A percentile compares a stretch with the other conserved stretches of the same genome.
phyloP scores from a whole-genome alignment of 2,113 vertebrate genomes.

The Perca flavescens region DNA sequence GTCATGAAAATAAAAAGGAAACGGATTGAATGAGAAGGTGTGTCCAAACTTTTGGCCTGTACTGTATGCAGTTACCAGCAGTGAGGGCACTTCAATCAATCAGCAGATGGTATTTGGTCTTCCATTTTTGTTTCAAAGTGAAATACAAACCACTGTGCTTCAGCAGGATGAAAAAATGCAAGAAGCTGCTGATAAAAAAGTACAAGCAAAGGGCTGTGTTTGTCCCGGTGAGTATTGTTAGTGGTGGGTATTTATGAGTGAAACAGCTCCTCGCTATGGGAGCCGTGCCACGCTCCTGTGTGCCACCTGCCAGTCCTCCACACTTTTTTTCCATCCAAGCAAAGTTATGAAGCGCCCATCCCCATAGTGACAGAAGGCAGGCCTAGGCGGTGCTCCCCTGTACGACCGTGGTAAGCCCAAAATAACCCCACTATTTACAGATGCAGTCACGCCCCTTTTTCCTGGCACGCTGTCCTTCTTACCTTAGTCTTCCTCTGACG shows the following conservation, averaged over 20 bases:
- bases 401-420: conserved; percentile 62
- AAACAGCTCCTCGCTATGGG: conserved; percentile 67
- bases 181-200: conserved; percentile 50
- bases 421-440: conserved; percentile 82
- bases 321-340: conserved; percentile 78
- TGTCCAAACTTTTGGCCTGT: too few relatives aligned
- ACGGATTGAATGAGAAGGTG: too few relatives aligned
- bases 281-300: conserved; percentile 79
- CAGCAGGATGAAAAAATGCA: conserved; percentile 31
- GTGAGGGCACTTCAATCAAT: conserved; percentile 15
- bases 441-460: conserved; percentile 81
- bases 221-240: conserved; percentile 71
- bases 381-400: conserved; percentile 75
- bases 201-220: conserved; percentile 70
- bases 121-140: not conserved
- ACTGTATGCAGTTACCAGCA: not conserved
- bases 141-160: conserved; percentile 29
- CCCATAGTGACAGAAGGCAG: conserved; percentile 83
- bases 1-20: too few relatives aligned
- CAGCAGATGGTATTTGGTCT: conserved; percentile 13
- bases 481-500: conserved; percentile 66
- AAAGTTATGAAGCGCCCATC: conserved; percentile 79
- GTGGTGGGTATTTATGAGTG: conserved; percentile 55
- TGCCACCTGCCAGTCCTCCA: conserved; percentile 83
- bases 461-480: conserved; percentile 67